phyloP scores from a whole-genome alignment of 2,113 vertebrate species.

The Poeciliopsis prolifica region DNA sequence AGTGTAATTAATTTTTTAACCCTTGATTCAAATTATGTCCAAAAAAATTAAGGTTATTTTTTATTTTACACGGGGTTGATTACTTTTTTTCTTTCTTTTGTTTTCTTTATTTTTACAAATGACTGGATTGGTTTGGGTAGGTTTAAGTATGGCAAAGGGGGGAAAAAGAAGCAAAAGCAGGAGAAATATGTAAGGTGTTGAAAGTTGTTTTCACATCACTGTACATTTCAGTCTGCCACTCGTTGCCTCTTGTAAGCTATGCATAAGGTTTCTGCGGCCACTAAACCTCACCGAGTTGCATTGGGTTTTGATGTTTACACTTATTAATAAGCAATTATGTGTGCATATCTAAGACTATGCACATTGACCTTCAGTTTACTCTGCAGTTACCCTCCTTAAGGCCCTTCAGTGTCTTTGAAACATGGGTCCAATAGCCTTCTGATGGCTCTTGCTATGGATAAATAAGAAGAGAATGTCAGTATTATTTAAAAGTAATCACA shows the following conservation, averaged over 20 bases:
- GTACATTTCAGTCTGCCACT: constrained; percentile 58
- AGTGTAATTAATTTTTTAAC: neutral
- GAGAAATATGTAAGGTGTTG: neutral
- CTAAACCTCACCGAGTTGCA: constrained; percentile 56
- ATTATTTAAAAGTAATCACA: constrained; percentile 68
- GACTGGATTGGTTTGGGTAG: no score
- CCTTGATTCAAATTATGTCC: neutral
- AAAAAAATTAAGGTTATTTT: neutral
- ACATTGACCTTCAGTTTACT: constrained; percentile 56
- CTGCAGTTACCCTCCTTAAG: constrained; percentile 47
- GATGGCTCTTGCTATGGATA: constrained; percentile 28
- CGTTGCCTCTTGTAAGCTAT: constrained; percentile 78
- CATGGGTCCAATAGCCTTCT: constrained; percentile 27
- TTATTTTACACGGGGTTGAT: neutral
- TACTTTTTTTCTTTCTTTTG: neutral
- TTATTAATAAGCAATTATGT: constrained; percentile 49
- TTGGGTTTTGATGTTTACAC: constrained; percentile 50
- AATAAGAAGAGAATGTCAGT: constrained; percentile 59
- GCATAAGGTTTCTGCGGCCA: constrained; percentile 62
- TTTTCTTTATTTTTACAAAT: neutral
- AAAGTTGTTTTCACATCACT: neutral
- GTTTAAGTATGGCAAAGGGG: neutral
- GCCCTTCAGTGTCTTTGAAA: constrained; percentile 21
- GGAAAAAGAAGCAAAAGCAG: neutral
- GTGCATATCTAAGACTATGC: constrained; percentile 64